Evolutionary conservation across 2,888 invertebrate species (phyloP).

Genomic region (Agrochola macilenta): DNA sequence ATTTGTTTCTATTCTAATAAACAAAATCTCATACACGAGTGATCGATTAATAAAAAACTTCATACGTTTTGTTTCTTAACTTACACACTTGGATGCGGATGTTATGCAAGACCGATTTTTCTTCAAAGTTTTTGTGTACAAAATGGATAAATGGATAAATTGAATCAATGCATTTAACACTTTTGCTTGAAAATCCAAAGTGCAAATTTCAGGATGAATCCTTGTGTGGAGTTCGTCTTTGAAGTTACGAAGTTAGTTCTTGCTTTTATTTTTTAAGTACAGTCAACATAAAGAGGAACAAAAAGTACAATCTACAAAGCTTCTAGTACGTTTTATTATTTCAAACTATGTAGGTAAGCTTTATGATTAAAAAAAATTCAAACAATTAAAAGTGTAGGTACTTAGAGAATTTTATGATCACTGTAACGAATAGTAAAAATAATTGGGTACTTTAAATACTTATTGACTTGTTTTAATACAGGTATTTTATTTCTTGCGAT

Average conservation of each 20-base stretch:
- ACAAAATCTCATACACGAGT: background rate
- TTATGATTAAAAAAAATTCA: background rate
- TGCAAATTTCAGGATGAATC: background rate
- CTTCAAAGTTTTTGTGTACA: background rate
- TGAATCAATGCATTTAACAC: background rate
- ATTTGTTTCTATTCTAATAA: background rate
- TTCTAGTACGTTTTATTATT: background rate
- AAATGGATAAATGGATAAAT: background rate
- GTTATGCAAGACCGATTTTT: background rate
- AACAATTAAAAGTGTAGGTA: background rate
- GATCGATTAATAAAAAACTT: background rate
- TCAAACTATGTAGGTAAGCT: background rate
- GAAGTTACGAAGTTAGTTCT: background rate
- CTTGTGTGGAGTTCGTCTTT: background rate
- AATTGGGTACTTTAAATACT: background rate
- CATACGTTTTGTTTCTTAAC: too few relatives aligned
- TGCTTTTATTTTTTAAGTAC: background rate
- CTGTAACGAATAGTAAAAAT: background rate
- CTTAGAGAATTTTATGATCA: background rate
- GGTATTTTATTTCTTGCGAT: background rate
- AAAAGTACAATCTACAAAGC: background rate
- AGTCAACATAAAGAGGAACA: background rate
- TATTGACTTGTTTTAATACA: background rate
- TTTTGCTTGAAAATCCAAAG: conserved; percentile 7
- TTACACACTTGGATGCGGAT: background rate